A percentile compares a stretch with the other conserved stretches of the same genome.
phyloP scores from a whole-genome alignment of 2,888 invertebrate species.

The Microctonus aethiopoides region DNA sequence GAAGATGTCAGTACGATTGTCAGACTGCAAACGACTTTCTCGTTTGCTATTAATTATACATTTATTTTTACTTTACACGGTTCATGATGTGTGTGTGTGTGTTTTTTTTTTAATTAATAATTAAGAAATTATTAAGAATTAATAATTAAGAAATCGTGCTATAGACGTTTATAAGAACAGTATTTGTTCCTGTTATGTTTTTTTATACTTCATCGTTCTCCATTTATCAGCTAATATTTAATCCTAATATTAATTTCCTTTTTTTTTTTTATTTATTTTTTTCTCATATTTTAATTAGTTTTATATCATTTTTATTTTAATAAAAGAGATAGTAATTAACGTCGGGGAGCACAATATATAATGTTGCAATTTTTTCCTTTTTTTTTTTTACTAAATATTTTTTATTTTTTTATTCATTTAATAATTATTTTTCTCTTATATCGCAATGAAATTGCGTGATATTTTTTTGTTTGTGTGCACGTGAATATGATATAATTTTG shows the following conservation, averaged over 20 bases:
- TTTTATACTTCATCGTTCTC: neutral
- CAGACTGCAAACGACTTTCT: constrained; percentile 34
- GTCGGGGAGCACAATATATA: constrained; percentile 10
- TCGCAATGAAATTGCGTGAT: neutral
- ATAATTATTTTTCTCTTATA: neutral
- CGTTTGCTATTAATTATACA: neutral
- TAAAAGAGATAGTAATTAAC: constrained; percentile 13
- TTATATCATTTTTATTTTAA: neutral
- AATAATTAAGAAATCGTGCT: neutral
- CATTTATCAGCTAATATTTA: neutral
- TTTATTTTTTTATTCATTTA: neutral
- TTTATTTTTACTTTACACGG: neutral
- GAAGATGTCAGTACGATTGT: constrained; percentile 46
- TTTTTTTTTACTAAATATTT: neutral
- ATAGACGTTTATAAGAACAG: too few species aligned
- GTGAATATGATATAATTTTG: too few species aligned
- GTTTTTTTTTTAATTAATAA: neutral
- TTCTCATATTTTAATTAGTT: neutral
- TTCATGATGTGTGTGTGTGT: neutral
- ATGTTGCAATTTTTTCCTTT: neutral
- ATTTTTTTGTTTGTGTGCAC: neutral
- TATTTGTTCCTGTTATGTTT: too few species aligned
- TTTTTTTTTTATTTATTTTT: neutral
- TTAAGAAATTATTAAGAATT: too few species aligned
- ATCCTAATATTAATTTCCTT: neutral